phyloP scores from a whole-genome alignment of 2,888 invertebrate species.

The Leptinotarsa tumamoca region DNA sequence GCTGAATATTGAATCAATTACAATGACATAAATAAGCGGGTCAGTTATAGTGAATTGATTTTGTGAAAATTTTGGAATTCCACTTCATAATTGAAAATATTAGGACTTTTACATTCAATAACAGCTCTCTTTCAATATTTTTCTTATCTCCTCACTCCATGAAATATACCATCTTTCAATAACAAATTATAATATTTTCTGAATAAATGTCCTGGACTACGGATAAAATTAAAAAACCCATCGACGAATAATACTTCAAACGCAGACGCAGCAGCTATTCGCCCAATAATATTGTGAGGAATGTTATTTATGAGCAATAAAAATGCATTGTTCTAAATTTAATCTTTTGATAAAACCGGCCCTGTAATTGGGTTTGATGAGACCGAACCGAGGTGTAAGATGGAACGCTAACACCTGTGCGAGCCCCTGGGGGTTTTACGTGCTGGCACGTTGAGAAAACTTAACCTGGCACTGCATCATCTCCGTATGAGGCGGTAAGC shows the following conservation, averaged over 20 bases:
- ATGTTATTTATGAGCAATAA: conserved; percentile 60
- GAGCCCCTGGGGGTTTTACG: conserved; percentile 59
- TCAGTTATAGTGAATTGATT: too few relatives aligned
- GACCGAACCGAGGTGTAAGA: conserved; percentile 57
- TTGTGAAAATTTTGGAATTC: too few relatives aligned
- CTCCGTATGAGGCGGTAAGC: conserved; percentile 32
- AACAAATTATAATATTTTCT: background rate
- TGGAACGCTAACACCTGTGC: conserved; percentile 65
- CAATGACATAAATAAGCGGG: too few relatives aligned
- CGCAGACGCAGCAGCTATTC: conserved; percentile 33
- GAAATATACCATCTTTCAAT: too few relatives aligned
- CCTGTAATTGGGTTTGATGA: conserved; percentile 66
- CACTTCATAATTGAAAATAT: too few relatives aligned
- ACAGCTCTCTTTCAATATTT: too few relatives aligned
- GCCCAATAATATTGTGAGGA: conserved; percentile 48
- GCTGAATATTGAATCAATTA: too few relatives aligned
- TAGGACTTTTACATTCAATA: too few relatives aligned
- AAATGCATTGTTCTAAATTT: conserved; percentile 66
- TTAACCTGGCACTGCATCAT: conserved; percentile 48
- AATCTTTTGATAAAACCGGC: conserved; percentile 66
- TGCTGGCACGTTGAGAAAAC: conserved; percentile 60
- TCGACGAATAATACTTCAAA: conserved; percentile 30
- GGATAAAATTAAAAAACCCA: conserved; percentile 19
- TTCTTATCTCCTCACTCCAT: too few relatives aligned
- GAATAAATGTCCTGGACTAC: background rate